Evolutionary conservation across 2,888 invertebrate genomes (phyloP).

Genomic region (Microctonus aethiopoides): DNA sequence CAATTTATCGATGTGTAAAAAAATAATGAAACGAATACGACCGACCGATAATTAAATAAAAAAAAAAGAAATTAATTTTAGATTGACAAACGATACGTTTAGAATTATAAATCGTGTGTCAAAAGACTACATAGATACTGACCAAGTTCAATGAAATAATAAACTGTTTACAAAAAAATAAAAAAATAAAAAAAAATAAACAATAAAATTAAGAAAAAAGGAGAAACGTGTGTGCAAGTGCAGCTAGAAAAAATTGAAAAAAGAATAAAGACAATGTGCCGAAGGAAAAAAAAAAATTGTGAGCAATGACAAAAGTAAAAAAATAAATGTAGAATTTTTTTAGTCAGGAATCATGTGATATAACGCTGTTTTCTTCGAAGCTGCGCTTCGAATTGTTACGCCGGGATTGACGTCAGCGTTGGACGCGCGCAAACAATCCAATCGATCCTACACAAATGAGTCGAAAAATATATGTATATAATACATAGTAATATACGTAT

Average conservation of each 20-base stretch:
- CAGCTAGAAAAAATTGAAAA: slow-evolving; percentile 2
- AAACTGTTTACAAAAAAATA: neutral
- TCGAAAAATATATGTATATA: neutral
- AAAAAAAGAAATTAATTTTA: slow-evolving; percentile 12
- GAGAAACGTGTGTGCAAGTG: neutral
- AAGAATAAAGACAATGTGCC: slow-evolving; percentile 15
- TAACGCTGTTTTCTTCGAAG: slow-evolving; percentile 62
- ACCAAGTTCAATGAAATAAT: slow-evolving; percentile 42
- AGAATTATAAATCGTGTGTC: neutral
- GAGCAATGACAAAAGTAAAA: neutral
- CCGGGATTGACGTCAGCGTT: slow-evolving; percentile 44
- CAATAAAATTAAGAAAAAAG: neutral
- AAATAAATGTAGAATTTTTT: slow-evolving; percentile 39
- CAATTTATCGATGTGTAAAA: neutral
- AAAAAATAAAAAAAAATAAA: slow-evolving; percentile 17
- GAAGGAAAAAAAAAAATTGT: slow-evolving; percentile 6
- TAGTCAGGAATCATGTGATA: slow-evolving; percentile 61
- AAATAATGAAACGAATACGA: neutral
- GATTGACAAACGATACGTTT: slow-evolving; percentile 21
- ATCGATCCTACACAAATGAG: slow-evolving; percentile 36
- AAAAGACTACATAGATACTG: slow-evolving; percentile 39
- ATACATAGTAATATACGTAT: neutral
- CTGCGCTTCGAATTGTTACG: slow-evolving; percentile 62
- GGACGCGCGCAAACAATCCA: slow-evolving; percentile 27
- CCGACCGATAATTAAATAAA: neutral